Conservation (phyloP, 2,113 vertebrate species). For the Pomatostomus ruficeps region DNA sequence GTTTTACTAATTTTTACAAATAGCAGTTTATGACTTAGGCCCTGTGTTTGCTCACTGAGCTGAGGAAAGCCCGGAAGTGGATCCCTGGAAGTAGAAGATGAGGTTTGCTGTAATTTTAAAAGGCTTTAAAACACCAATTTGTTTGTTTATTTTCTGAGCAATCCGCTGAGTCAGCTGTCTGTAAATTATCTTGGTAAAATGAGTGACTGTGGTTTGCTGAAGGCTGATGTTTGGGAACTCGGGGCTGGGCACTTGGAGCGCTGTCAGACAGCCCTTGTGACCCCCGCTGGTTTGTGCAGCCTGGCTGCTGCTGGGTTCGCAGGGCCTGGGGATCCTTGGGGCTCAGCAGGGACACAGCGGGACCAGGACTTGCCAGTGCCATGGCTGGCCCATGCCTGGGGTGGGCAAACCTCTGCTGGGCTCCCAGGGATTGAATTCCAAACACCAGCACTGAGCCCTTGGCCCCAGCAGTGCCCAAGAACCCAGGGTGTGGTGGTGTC, state of each 20-base stretch:
- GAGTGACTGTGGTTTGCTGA: neutral
- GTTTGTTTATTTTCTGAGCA: neutral
- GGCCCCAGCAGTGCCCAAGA: neutral
- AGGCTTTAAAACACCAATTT: neutral
- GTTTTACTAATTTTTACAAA: slow-evolving; percentile 26
- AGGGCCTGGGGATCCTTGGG: neutral
- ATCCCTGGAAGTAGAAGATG: neutral
- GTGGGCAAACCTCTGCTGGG: neutral
- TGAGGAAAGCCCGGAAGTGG: neutral
- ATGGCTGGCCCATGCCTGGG: neutral
- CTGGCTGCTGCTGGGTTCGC: neutral
- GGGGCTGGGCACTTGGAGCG: neutral
- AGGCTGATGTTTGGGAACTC: neutral
- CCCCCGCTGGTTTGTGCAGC: neutral
- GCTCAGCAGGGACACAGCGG: neutral
- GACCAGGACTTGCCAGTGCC: neutral
- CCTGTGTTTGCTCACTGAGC: neutral
- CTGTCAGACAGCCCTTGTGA: neutral
- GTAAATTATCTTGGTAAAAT: neutral
- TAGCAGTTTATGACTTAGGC: neutral
- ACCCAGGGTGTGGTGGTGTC: rapidly evolving
- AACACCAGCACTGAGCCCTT: neutral
- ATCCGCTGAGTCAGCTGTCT: neutral
- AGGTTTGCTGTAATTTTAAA: neutral
- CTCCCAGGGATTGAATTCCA: neutral